Percentiles rank a stretch among this genome's conserved stretches.
Evolutionary conservation across 1,140 invertebrate species (phyloP).

Genomic region (Drosophila yakuba): DNA sequence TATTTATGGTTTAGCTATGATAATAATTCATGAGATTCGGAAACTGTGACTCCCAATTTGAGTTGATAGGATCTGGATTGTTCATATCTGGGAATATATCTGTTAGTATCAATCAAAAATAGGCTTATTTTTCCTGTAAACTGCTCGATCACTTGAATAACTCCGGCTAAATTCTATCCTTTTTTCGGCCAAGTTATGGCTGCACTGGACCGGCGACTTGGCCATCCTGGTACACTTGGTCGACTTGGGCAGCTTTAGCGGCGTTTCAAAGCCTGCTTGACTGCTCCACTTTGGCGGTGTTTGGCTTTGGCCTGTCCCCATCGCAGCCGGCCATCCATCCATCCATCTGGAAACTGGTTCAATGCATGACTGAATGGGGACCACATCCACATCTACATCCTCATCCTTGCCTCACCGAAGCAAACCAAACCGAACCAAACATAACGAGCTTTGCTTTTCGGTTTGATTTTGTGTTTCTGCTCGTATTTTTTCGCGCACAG

Average conservation of each 20-base stretch:
- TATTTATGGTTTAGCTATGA: not conserved
- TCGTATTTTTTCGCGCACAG: slow-evolving; percentile 63
- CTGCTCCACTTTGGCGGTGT: slow-evolving; percentile 76
- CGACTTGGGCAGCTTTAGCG: slow-evolving; percentile 41
- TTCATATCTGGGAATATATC: no score
- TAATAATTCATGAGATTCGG: not conserved
- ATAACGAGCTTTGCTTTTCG: slow-evolving; percentile 79
- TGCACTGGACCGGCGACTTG: slow-evolving; percentile 12
- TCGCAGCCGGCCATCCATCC: slow-evolving; percentile 67
- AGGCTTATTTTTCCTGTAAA: no score
- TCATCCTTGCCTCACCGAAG: not conserved
- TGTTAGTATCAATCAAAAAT: no score
- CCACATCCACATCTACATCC: not conserved
- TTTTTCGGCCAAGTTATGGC: not conserved
- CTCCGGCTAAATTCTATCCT: not conserved
- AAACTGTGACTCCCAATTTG: no score
- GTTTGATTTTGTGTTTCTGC: slow-evolving; percentile 65
- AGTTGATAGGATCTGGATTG: no score
- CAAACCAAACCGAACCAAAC: slow-evolving; percentile 20
- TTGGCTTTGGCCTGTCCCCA: slow-evolving; percentile 41
- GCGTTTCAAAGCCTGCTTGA: slow-evolving; percentile 77
- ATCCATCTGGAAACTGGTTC: slow-evolving; percentile 77
- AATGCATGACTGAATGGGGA: slow-evolving; percentile 47
- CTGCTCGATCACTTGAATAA: not conserved
- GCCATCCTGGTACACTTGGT: slow-evolving; percentile 14